These are phyloP conservation scores for Nipponia nippon DNA, from an alignment of 2,113 vertebrate species.

Conservation along the genomic window DNA sequence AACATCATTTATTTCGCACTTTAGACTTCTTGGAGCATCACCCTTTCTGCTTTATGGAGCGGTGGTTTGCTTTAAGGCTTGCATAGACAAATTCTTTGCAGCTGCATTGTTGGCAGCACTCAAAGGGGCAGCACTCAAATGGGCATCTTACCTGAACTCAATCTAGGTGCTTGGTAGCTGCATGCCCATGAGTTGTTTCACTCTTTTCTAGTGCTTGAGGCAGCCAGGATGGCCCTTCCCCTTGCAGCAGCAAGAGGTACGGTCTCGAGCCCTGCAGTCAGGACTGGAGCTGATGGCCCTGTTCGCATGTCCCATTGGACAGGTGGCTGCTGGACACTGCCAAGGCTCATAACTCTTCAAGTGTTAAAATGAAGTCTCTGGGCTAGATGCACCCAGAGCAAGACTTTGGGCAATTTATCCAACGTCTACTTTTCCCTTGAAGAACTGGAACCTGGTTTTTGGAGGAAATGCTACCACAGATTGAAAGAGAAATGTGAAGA, in stretches of 20 bases:
- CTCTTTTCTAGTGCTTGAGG: background rate
- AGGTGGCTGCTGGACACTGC: background rate
- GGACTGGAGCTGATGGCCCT: background rate
- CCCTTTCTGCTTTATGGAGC: background rate
- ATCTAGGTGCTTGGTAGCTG: background rate
- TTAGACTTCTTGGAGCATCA: background rate
- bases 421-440: background rate
- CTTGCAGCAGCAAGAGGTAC: background rate
- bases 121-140: background rate
- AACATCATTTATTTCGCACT: background rate
- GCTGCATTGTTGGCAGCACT: background rate
- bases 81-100: background rate
- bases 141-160: background rate
- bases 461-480: background rate
- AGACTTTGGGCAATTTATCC: background rate
- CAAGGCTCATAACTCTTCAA: background rate
- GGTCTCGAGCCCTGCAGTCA: background rate
- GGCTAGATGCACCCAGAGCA: background rate
- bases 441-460: background rate
- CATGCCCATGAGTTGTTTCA: background rate
- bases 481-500: background rate
- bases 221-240: background rate
- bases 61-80: background rate
- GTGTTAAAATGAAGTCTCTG: background rate
- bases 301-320: background rate